Base-by-base conservation (phyloP, 2,888 invertebrate species). In the Philaethria dido region DNA sequence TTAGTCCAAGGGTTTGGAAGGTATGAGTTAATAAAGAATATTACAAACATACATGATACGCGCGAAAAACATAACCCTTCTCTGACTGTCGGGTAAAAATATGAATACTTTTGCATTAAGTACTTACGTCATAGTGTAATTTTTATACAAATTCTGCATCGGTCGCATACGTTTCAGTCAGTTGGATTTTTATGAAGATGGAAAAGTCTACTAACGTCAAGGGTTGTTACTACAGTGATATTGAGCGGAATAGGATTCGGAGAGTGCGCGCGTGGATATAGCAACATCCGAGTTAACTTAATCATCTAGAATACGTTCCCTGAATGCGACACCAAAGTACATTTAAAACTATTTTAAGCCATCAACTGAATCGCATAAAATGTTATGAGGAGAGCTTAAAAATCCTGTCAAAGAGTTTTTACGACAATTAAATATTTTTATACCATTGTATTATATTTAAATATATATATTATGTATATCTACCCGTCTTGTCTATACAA, bases 201-300 rank as follows among this genome's bases (percentile, higher is more conserved):
- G n/a, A 22, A 36, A 39, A 20, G 22, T 60, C 18, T 20, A 47
- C 33, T 29, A 29, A 29, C 60, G 13, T 33, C 29, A 45, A 29
- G 45, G 25, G 45, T 60, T 60, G 60, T 60, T 33, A 45, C 60
- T 45, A 45, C 29, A 45, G 45, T 20, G 45, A 60, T 60, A 60
- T 60, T 29, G 29, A 45, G 33, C 29, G 25, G 29, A 45, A 60
- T 60, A 20, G 45, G 25, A 18, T 57, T n/a, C 25, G 44, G 29
- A 9, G 1, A 44, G 16, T 42, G 18, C 16, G 60, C 45, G 29
- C 45, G 29, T 47, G 45, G 60, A 25, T 16, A 29, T 29, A 22
- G 33, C 18, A 60, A 18, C 45, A 45, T 45, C 60, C 60, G 14
- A 45, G 18, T 44, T 60, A 60, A 60, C 60, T 60, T 45, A 45